Evolutionary conservation across 64 coral and sea anemone species (phyloP).

Genomic region (Pocillopora verrucosa): DNA sequence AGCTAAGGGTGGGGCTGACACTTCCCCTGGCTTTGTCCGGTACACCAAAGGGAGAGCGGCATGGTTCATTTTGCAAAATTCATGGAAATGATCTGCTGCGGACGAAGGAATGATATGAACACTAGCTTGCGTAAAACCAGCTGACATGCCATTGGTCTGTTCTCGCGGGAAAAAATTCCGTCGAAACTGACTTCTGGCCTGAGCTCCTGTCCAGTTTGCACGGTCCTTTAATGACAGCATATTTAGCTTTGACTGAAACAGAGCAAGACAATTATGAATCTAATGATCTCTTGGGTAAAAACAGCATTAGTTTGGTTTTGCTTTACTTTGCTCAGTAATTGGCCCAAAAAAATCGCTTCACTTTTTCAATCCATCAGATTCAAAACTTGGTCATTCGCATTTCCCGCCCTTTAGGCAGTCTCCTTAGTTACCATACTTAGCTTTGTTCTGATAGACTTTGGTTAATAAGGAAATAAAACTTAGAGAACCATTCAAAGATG

Average conservation of each 20-base stretch:
- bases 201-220: slow-evolving; percentile 25
- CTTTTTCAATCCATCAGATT: too few species aligned
- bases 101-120: slow-evolving; percentile 26
- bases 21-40: slow-evolving; percentile 28
- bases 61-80: slow-evolving; percentile 52
- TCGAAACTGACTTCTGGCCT: slow-evolving; percentile 35
- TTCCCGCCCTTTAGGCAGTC: too few species aligned
- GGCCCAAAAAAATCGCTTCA: too few species aligned
- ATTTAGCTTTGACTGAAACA: neutral
- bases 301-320: too few species aligned
- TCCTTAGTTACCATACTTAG: too few species aligned
- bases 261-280: too few species aligned
- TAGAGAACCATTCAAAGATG: too few species aligned
- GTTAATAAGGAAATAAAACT: too few species aligned
- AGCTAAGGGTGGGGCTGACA: slow-evolving; percentile 27
- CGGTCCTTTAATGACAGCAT: slow-evolving; percentile 18
- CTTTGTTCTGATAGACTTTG: too few species aligned
- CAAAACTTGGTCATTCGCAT: too few species aligned
- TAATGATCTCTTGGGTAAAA: too few species aligned
- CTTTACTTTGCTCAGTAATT: too few species aligned
- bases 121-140: slow-evolving; percentile 33
- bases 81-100: slow-evolving; percentile 30
- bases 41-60: slow-evolving; percentile 28
- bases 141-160: slow-evolving; percentile 3
- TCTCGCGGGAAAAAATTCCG: neutral